Conservation (phyloP, 2,797 vertebrate species). For the Melanotaenia maccullochi region DNA sequence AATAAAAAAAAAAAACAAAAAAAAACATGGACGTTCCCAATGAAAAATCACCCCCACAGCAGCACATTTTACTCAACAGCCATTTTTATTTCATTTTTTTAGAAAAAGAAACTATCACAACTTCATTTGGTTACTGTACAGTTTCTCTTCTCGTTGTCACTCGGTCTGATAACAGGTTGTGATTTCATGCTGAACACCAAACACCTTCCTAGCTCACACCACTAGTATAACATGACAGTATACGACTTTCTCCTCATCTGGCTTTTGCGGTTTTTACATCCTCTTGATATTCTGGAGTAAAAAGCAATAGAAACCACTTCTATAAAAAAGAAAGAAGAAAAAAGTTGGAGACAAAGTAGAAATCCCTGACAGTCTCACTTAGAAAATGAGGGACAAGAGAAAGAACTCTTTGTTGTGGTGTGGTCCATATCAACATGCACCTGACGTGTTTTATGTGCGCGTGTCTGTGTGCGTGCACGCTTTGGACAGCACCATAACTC, state of each 20-base stretch:
- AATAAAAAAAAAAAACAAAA: not conserved
- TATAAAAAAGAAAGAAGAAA: slow-evolving; percentile 46
- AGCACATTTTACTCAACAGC: slow-evolving; percentile 67
- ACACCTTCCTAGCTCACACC: slow-evolving; percentile 73
- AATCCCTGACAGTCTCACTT: slow-evolving; percentile 78
- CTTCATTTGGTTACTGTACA: slow-evolving; percentile 85
- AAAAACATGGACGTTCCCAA: too few relatives aligned
- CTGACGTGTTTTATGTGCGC: slow-evolving; percentile 45
- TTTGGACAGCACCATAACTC: slow-evolving; percentile 76
- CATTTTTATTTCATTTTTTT: slow-evolving; percentile 75
- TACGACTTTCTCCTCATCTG: slow-evolving; percentile 51
- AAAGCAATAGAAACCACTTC: slow-evolving; percentile 71
- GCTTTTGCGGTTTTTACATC: slow-evolving; percentile 52
- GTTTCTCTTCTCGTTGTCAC: slow-evolving; percentile 71
- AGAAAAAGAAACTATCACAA: slow-evolving; percentile 86
- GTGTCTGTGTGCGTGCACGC: slow-evolving; percentile 25
- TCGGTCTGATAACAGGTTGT: slow-evolving; percentile 74
- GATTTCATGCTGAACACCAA: slow-evolving; percentile 83
- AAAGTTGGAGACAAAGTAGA: slow-evolving; percentile 68
- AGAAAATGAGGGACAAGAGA: slow-evolving; percentile 62
- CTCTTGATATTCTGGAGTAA: slow-evolving; percentile 62
- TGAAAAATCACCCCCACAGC: slow-evolving; percentile 49
- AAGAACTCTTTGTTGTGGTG: slow-evolving; percentile 61
- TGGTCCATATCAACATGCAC: slow-evolving; percentile 80
- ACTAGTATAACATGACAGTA: slow-evolving; percentile 74